Percentiles rank a stretch among this genome's conserved stretches.
These are phyloP conservation scores for Dysidea cf. avara DNA, from an alignment of 37 sponge, comb jelly and placozoan species.

Conservation along the genomic window DNA sequence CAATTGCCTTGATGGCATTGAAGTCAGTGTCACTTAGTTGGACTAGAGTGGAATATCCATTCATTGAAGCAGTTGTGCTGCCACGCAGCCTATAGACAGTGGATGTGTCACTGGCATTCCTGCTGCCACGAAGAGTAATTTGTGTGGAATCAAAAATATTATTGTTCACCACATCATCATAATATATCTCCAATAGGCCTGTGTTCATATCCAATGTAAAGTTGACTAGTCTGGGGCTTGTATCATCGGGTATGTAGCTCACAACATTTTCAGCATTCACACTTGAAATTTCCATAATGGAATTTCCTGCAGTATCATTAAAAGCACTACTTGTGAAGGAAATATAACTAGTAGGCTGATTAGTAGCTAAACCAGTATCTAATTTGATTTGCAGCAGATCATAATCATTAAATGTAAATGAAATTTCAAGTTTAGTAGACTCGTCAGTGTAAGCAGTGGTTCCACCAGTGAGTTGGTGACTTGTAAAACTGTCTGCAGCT, in stretches of 20 bases:
- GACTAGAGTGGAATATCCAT: slow-evolving; percentile 73
- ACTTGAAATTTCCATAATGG: slow-evolving; percentile 7
- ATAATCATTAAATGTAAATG: slow-evolving; percentile 37
- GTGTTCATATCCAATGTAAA: slow-evolving; percentile 76
- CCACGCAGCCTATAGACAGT: slow-evolving; percentile 71
- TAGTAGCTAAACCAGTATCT: slow-evolving; percentile 38
- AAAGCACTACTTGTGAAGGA: slow-evolving; percentile 51
- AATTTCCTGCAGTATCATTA: slow-evolving; percentile 69
- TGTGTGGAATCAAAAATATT: slow-evolving; percentile 47
- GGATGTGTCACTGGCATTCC: slow-evolving; percentile 31
- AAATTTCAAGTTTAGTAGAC: slow-evolving; percentile 27
- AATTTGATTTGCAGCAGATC: slow-evolving; percentile 71
- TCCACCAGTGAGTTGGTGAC: slow-evolving; percentile 52
- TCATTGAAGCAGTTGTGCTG: slow-evolving; percentile 44
- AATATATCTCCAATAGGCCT: slow-evolving; percentile 58
- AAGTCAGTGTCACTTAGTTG: slow-evolving; percentile 52
- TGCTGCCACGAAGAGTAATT: slow-evolving; percentile 60
- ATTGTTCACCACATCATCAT: slow-evolving; percentile 81
- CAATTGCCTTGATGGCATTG: slow-evolving; percentile 70
- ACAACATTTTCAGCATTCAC: slow-evolving; percentile 25
- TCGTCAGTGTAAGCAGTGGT: slow-evolving; percentile 36
- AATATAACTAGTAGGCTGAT: slow-evolving; percentile 46
- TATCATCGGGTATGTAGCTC: slow-evolving; percentile 43
- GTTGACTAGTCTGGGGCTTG: slow-evolving; percentile 46
- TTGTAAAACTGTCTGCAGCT: neutral